These are phyloP conservation scores for Myanophis thanlyinensis DNA, from an alignment of 2,113 vertebrate species.

Conservation along the genomic window DNA sequence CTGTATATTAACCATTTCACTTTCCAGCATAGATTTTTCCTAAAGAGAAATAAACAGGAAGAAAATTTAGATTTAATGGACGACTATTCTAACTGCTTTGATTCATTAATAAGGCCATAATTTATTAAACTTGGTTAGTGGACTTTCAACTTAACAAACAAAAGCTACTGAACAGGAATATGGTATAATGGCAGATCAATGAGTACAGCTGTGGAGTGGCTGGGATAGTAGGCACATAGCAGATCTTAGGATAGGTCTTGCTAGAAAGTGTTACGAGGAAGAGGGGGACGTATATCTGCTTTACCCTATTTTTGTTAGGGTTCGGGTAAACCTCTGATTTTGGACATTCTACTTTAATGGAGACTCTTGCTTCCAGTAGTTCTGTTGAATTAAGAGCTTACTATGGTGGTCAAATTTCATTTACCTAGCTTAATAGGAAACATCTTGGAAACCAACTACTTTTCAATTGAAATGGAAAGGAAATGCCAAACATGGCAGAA, in stretches of 20 bases:
- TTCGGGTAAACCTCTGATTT: neutral
- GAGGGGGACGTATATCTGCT: neutral
- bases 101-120: neutral
- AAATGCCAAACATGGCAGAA: neutral
- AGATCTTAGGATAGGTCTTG: neutral
- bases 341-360: neutral
- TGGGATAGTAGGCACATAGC: neutral
- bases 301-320: neutral
- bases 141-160: neutral
- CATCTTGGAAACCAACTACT: neutral
- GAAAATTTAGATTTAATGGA: fast-evolving
- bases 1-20: slow-evolving; percentile 81
- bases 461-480: neutral
- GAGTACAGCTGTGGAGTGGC: neutral
- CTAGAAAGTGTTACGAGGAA: neutral
- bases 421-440: neutral
- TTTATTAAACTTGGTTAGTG: neutral
- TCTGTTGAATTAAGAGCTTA: neutral
- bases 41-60: slow-evolving; percentile 51
- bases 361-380: neutral
- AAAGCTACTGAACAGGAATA: neutral
- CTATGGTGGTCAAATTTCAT: neutral
- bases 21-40: slow-evolving; percentile 90
- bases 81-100: neutral
- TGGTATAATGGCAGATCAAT: neutral